Conservation (phyloP, 2,888 invertebrate species). For the Helicoverpa assulta region DNA sequence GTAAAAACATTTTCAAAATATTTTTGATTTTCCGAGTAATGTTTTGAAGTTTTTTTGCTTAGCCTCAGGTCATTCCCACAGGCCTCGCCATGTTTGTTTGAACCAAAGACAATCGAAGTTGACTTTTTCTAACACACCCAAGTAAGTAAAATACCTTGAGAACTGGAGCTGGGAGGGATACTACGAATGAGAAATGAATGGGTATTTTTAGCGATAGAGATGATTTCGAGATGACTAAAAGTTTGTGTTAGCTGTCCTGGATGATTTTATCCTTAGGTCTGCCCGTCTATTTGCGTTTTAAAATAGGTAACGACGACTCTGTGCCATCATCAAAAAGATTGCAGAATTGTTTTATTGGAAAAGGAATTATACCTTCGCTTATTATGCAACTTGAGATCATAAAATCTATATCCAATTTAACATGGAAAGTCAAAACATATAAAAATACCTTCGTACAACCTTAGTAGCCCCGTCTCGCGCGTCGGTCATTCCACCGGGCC, state of each 20-base stretch:
- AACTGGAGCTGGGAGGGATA: conserved; percentile 23
- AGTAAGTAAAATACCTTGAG: conserved; percentile 61
- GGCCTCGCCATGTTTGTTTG: conserved; percentile 58
- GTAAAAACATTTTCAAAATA: conserved; percentile 58
- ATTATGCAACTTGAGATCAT: too few relatives aligned
- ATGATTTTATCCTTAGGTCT: neutral
- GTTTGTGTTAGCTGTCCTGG: neutral
- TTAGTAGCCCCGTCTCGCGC: conserved; percentile 36
- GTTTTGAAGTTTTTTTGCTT: conserved; percentile 48
- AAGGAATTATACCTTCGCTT: too few relatives aligned
- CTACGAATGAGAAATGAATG: conserved; percentile 3
- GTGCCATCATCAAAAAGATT: too few relatives aligned
- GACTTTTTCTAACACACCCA: conserved; percentile 66
- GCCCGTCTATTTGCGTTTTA: too few relatives aligned
- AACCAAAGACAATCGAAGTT: conserved; percentile 61
- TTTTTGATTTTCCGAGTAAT: conserved; percentile 58
- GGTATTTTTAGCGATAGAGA: neutral
- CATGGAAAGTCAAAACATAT: neutral
- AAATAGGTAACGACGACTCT: too few relatives aligned
- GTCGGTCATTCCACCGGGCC: conserved; percentile 70
- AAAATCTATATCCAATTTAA: too few relatives aligned
- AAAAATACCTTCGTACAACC: neutral
- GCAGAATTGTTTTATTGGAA: too few relatives aligned
- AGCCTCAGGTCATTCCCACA: conserved; percentile 60
- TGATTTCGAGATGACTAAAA: conserved; percentile 6